phyloP scores from a whole-genome alignment of 2,113 vertebrate species.

The Esox niger region DNA sequence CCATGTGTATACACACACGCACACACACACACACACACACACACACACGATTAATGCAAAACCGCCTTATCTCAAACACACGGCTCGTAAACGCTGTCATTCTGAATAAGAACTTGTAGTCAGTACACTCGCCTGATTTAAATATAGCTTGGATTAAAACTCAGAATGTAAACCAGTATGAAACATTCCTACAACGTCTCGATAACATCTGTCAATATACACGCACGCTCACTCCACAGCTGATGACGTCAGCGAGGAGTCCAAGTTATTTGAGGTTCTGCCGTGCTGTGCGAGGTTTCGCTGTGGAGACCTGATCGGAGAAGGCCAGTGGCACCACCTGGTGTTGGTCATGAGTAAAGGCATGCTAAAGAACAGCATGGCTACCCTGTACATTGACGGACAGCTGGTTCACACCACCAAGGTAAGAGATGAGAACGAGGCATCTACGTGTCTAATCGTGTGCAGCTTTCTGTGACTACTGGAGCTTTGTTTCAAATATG shows the following conservation, averaged over 20 bases:
- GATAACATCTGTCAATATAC: too few species aligned
- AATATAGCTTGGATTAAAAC: too few species aligned
- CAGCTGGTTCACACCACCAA: slow-evolving; percentile 93
- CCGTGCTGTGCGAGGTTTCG: slow-evolving; percentile 96
- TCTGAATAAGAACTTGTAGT: too few species aligned
- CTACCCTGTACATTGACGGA: slow-evolving; percentile 89
- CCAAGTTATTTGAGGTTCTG: slow-evolving; percentile 96
- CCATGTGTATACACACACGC: too few species aligned
- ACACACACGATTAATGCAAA: too few species aligned
- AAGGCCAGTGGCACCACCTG: slow-evolving; percentile 98
- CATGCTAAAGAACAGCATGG: slow-evolving; percentile 98
- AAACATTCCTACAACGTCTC: not conserved
- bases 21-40: too few species aligned
- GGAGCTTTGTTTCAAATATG: too few species aligned
- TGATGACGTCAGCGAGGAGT: slow-evolving; percentile 94
- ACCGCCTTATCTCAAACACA: too few species aligned
- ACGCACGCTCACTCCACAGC: slow-evolving; percentile 67
- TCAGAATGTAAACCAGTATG: not conserved
- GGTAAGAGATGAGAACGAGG: slow-evolving; percentile 63
- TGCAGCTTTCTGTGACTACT: too few species aligned
- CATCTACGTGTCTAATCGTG: not conserved
- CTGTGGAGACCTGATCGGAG: slow-evolving; percentile 88
- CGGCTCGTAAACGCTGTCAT: too few species aligned
- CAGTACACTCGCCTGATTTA: too few species aligned
- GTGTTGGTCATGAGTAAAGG: slow-evolving; percentile 97